Percentiles rank a stretch among this genome's conserved stretches.
These are phyloP conservation scores for Dinocampus coccinellae DNA, from an alignment of 2,888 invertebrate species.

Conservation along the genomic window DNA sequence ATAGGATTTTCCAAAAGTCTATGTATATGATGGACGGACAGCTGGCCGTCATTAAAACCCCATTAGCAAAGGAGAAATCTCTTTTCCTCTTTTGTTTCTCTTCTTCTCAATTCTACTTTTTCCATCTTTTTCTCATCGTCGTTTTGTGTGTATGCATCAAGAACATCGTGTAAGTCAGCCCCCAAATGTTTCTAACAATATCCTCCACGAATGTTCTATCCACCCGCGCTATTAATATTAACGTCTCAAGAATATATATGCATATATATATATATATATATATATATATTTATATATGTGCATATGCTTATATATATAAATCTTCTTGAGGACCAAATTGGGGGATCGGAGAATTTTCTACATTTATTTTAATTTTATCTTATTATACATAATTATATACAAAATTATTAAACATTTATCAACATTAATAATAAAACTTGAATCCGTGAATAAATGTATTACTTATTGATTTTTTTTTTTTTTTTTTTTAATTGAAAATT, in stretches of 20 bases:
- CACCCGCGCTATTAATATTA: constrained; percentile 68
- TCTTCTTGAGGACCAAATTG: background rate
- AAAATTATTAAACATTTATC: background rate
- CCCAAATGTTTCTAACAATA: constrained; percentile 65
- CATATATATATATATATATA: constrained; percentile 16
- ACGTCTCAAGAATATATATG: constrained; percentile 35
- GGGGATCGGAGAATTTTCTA: background rate
- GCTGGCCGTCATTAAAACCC: constrained; percentile 70
- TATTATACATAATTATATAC: background rate
- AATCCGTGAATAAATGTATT: too few species aligned
- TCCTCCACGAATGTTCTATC: constrained; percentile 59
- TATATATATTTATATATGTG: background rate
- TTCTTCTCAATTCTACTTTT: constrained; percentile 37
- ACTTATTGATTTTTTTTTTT: too few species aligned
- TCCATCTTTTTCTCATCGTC: constrained; percentile 34
- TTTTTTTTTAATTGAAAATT: too few species aligned
- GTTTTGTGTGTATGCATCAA: constrained; percentile 29
- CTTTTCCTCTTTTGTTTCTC: constrained; percentile 52
- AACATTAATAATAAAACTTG: background rate
- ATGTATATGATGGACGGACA: constrained; percentile 62
- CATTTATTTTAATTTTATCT: background rate
- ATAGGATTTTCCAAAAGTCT: constrained; percentile 61
- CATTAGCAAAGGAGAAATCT: constrained; percentile 53
- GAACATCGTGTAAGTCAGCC: constrained; percentile 46
- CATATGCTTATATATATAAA: background rate